phyloP scores from a whole-genome alignment of 2,113 vertebrate species.

The Bombycilla garrulus region DNA sequence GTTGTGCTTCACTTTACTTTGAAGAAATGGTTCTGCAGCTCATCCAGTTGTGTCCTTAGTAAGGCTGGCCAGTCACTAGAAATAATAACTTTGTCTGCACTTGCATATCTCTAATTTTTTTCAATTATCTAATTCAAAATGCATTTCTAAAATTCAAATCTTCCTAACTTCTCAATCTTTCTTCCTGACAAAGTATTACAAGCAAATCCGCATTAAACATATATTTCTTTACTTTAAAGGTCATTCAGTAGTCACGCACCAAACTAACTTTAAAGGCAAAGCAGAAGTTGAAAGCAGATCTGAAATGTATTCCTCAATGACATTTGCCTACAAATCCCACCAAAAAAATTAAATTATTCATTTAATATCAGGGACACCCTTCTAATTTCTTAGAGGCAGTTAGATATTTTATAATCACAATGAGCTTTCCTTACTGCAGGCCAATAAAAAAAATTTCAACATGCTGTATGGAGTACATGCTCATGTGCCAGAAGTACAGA shows the following conservation, averaged over 20 bases:
- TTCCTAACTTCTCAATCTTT: too few relatives aligned
- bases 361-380: not conserved
- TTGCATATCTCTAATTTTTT: not conserved
- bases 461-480: not conserved
- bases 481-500: not conserved
- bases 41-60: not conserved
- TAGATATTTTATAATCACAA: not conserved
- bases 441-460: not conserved
- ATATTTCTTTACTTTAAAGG: constrained; percentile 19
- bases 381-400: not conserved
- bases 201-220: not conserved
- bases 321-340: not conserved
- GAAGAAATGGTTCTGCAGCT: not conserved
- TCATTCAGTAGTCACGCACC: not conserved
- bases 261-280: not conserved
- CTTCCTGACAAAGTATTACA: not conserved
- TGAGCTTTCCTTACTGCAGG: not conserved
- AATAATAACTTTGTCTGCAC: not conserved
- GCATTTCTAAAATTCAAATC: not conserved
- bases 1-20: not conserved
- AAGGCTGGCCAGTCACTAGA: not conserved
- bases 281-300: not conserved
- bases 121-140: not conserved
- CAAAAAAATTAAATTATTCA: not conserved
- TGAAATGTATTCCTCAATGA: not conserved